Evolutionary conservation across 2,113 vertebrate species (phyloP), one percentile per base, ranked within the genome.

Genomic region (Periophthalmodon schlosseri): DNA sequence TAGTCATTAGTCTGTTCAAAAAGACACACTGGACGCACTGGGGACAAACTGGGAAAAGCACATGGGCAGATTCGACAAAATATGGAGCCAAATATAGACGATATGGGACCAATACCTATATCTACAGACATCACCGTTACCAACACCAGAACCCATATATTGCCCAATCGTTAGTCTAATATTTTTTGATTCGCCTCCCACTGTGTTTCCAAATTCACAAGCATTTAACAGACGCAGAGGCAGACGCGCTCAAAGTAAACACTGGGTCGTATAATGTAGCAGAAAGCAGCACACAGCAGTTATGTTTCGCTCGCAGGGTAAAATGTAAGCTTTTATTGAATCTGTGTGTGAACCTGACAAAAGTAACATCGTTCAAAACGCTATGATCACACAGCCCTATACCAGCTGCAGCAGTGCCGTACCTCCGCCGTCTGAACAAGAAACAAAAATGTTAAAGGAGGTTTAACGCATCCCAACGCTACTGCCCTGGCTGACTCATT

Each of bases 81-180:
- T 44, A 44, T 44, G 8, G 39, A 10, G 39, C 39, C 8, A 44
- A 44, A 44, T 44, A 10, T 11, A 28, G 28, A 10, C 39, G 9
- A 44, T 44, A 44, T 10, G 8, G 39, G 39, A 44, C 39, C 36
- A 39, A 39, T 39, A 39, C 28, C 28, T 28, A 2, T 28, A 28
- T 28, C 28, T 28, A 28, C 28, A 28, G 28, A 28, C 28, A 28
- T n/a, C n/a, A n/a, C 28, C 28, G 28, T 28, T 28, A 28, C 28
- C 28, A 28, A 28, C 3, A 28, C 28, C 3, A 28, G 28, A 28
- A 28, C 28, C 28, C n/a, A n/a, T n/a, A n/a, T n/a, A n/a, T n/a
- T n/a, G n/a, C 1, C 28, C 3, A 28, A 28, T 94, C 95, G 94
- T 95, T 93, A 95, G 95, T 95, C 91, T 94, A 94, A 94, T 94